These are phyloP conservation scores for Orycteropus afer DNA, from an alignment of 2,113 vertebrate species.

Conservation along the genomic window DNA sequence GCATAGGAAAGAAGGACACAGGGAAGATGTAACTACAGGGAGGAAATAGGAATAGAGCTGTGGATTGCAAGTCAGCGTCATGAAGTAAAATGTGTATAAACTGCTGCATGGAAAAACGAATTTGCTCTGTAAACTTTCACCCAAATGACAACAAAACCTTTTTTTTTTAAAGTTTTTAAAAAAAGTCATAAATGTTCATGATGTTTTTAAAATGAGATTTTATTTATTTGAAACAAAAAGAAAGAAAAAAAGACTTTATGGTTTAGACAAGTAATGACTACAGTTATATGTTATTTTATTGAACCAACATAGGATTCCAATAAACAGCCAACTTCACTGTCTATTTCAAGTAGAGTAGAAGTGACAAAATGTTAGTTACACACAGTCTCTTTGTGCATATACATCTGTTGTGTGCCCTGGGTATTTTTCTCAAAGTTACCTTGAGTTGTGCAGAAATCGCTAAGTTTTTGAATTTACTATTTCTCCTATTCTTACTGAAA, in stretches of 20 bases:
- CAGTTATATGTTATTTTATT: not conserved
- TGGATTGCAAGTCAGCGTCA: no score
- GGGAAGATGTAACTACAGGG: no score
- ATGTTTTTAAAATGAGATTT: not conserved
- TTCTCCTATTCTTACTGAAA: not conserved
- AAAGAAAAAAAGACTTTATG: not conserved
- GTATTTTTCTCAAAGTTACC: not conserved
- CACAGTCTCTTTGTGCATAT: no score
- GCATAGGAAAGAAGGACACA: no score
- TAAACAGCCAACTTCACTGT: not conserved
- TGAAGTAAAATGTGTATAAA: no score
- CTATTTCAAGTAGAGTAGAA: not conserved
- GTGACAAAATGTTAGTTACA: not conserved
- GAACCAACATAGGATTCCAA: not conserved
- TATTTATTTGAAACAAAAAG: constrained; percentile 2
- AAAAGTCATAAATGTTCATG: not conserved
- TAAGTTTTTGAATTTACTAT: not conserved
- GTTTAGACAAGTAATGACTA: not conserved
- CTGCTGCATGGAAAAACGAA: no score
- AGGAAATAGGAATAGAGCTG: no score
- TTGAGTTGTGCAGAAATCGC: not conserved
- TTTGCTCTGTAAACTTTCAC: no score
- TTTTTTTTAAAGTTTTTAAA: not conserved
- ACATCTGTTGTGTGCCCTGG: not conserved
- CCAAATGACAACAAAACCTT: no score